Evolutionary conservation across 2,797 vertebrate genomes (phyloP), one percentile per base, ranked within the genome.

Genomic region (Ptychobarbus kaznakovi): DNA sequence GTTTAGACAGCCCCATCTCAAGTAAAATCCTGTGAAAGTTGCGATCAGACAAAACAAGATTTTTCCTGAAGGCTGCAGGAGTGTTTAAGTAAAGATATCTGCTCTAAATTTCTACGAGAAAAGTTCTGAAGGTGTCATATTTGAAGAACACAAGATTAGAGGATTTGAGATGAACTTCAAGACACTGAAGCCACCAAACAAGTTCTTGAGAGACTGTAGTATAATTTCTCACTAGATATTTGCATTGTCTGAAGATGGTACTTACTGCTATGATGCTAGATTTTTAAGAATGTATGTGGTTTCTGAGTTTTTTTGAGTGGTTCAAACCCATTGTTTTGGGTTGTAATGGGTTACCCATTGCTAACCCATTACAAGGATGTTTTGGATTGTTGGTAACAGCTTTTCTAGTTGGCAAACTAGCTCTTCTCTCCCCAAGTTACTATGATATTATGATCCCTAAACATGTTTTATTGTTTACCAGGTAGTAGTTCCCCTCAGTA

Each of bases 1-100:
- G 53, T 87, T 87, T 77, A 80, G 70, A 83, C 80, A 85, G 42
- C 20, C 63, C 76, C 51, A 66, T 87, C 78, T 83, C 12, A 79
- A 49, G 25, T 22, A 80, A 7, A 42, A 83, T 38, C 46, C 70
- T 38, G 1, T 61, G 49, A 42, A 51, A 68, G 42, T 42, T 51
- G 10, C 1, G 5, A 65, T 78, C 16, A 78, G 78, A 72, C 4
- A 49, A 40, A 74, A 46, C 56, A 51, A 73, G 65, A 46, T 79
- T 66, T 76, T 66, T 63, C n/a, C 11, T 83, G 58, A 42, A 61
- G 38, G 6, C 8, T 56, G n/a, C 13, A 13, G 38, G 8, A 79
- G n/a, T 65, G 32, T 58, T 77, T 58, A 35, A 80, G 58, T 10
- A 61, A 44, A 16, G 13, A 51, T 40, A 4, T n/a, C 49, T 25